Evolutionary conservation across 2,113 vertebrate species (phyloP).

Genomic region (Agapornis roseicollis): DNA sequence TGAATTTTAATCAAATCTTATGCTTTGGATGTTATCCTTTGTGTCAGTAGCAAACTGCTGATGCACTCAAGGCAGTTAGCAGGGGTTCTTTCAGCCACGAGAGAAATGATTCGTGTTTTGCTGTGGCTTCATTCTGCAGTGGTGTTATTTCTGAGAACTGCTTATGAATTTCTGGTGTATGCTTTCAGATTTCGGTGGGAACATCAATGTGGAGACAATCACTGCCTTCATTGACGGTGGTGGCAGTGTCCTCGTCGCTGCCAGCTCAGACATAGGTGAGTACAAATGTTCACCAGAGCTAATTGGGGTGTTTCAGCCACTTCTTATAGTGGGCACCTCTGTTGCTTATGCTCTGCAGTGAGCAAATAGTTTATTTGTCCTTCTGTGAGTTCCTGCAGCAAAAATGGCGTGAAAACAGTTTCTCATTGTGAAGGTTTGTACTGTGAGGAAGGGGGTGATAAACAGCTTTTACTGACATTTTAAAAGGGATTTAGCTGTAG

Average conservation of each 20-base stretch:
- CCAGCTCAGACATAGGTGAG: slow-evolving; percentile 93
- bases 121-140: rapidly evolving
- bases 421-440: neutral
- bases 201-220: slow-evolving; percentile 95
- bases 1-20: neutral
- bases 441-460: neutral
- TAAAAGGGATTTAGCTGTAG: neutral
- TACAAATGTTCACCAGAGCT: rapidly evolving
- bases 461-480: rapidly evolving
- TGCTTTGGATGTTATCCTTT: rapidly evolving
- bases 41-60: neutral
- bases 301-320: rapidly evolving
- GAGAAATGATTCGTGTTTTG: neutral
- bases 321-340: neutral
- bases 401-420: neutral
- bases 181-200: slow-evolving; percentile 93
- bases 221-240: slow-evolving; percentile 94
- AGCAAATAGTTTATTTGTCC: neutral
- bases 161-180: rapidly evolving
- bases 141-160: neutral
- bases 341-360: rapidly evolving
- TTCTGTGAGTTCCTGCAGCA: neutral
- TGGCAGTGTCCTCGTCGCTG: slow-evolving; percentile 91
- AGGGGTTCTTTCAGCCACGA: rapidly evolving
- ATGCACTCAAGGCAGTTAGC: rapidly evolving